Evolutionary conservation across 2,113 vertebrate species (phyloP).

Genomic region (Festucalex cinctus): DNA sequence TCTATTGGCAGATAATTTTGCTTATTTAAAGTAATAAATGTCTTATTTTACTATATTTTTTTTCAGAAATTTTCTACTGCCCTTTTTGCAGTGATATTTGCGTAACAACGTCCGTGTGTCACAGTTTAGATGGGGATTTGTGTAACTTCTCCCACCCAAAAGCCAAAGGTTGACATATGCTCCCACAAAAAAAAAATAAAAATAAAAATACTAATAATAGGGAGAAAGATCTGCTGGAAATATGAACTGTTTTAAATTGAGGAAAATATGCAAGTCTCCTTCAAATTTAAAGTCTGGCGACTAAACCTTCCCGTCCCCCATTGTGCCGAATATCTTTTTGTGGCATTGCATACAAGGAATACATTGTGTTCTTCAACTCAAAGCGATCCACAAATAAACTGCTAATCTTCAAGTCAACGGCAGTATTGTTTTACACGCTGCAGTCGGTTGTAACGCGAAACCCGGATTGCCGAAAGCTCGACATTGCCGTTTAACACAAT

Average conservation of each 20-base stretch:
- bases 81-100: no score
- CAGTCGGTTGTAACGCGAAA: slow-evolving; percentile 57
- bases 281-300: background rate
- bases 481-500: slow-evolving; percentile 41
- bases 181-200: no score
- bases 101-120: no score
- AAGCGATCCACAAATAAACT: slow-evolving; percentile 32
- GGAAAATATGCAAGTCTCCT: background rate
- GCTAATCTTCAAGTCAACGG: slow-evolving; percentile 46
- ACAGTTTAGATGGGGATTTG: no score
- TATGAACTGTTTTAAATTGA: background rate
- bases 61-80: no score
- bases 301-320: background rate
- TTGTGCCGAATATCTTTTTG: background rate
- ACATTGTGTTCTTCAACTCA: background rate
- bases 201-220: no score
- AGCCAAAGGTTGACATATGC: no score
- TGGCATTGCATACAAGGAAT: background rate
- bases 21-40: no score
- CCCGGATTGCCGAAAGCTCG: slow-evolving; percentile 22
- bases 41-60: no score
- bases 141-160: no score
- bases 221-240: no score
- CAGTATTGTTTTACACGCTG: slow-evolving; percentile 32
- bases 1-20: no score